phyloP scores from a whole-genome alignment of 1,140 invertebrate genomes.

The Hycleus phaleratus region DNA sequence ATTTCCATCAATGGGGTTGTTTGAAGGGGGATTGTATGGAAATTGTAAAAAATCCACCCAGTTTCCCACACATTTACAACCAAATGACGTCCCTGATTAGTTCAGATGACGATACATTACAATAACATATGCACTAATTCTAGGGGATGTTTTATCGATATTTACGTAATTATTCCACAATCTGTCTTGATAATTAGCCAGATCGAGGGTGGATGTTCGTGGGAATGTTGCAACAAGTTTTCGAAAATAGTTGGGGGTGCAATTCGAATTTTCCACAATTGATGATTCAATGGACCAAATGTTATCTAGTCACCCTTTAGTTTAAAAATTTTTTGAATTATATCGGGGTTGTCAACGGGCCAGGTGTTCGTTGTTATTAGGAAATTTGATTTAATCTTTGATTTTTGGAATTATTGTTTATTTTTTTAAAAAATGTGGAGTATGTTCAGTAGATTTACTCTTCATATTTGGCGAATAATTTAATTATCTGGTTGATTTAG shows the following conservation, averaged over 20 bases:
- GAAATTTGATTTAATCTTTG: no score
- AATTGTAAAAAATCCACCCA: no score
- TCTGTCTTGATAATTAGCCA: not conserved
- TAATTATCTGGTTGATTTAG: constrained; percentile 16
- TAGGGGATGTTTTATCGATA: no score
- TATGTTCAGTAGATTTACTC: constrained; percentile 6
- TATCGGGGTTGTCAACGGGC: not conserved
- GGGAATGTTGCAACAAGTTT: constrained; percentile 11
- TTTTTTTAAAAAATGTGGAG: not conserved
- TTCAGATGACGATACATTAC: no score
- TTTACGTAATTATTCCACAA: no score
- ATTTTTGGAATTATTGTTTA: not conserved
- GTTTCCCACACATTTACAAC: no score
- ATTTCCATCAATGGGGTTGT: no score
- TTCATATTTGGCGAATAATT: constrained; percentile 15
- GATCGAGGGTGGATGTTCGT: constrained; percentile 10
- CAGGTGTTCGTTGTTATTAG: not conserved
- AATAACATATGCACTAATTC: no score
- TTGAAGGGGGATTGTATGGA: no score
- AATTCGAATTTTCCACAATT: constrained; percentile 15
- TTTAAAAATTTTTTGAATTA: not conserved
- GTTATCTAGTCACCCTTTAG: not conserved
- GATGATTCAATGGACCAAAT: constrained; percentile 5
- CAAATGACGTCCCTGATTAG: no score
- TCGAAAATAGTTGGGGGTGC: not conserved